phyloP scores from a whole-genome alignment of 2,113 vertebrate species.

The Chionis minor region DNA sequence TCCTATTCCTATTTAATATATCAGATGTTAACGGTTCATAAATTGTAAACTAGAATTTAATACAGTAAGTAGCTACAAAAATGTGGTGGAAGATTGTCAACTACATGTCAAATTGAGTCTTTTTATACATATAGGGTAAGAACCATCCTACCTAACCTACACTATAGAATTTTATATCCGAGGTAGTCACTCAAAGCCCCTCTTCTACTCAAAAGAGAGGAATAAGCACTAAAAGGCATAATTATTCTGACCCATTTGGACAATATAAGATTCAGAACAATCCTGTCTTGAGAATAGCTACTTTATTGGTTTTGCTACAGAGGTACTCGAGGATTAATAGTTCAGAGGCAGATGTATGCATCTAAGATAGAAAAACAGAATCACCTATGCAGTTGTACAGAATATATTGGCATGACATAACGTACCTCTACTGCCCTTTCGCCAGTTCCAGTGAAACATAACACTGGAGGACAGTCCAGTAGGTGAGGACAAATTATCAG shows the following conservation, averaged over 20 bases:
- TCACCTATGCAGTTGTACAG: neutral
- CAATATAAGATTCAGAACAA: neutral
- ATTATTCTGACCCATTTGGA: neutral
- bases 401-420: neutral
- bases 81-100: neutral
- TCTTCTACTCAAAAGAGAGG: neutral
- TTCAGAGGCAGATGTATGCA: neutral
- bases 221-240: neutral
- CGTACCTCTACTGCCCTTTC: neutral
- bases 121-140: neutral
- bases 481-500: neutral
- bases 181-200: neutral
- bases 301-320: neutral
- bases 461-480: neutral
- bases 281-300: neutral
- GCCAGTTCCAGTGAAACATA: neutral
- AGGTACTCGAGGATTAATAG: neutral
- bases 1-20: neutral
- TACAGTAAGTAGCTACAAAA: neutral
- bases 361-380: neutral
- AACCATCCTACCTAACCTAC: neutral
- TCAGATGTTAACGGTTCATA: neutral
- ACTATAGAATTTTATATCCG: neutral
- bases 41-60: neutral
- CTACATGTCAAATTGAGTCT: neutral